Evolutionary conservation across 2,113 vertebrate species (phyloP), one percentile per base, ranked within the genome.

Genomic region (Xiphias gladius): DNA sequence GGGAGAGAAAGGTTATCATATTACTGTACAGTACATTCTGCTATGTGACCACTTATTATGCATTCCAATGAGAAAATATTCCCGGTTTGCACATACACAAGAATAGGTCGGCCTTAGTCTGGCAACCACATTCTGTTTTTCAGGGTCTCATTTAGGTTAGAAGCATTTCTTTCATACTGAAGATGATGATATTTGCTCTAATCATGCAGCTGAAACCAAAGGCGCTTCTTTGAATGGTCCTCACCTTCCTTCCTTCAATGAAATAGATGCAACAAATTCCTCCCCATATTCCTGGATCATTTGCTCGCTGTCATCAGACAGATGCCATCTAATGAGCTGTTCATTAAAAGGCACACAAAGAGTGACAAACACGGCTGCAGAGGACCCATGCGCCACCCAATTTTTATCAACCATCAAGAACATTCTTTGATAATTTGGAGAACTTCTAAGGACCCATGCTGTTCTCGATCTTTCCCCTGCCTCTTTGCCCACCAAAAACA

Each of bases 251-350:
- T 41, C 76, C 79, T 80, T 87, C 80, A 89, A 76, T 88, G 84
- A 90, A 78, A 82, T 68, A 76, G 35, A 79, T 2, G 71, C 84
- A 76, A 76, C 75, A 77, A 84, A 87, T 82, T 85, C 73, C 54
- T 86, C 52, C 72, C 64, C 43, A 74, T 63, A 58, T 79, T 76
- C 67, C 72, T 83, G 85, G 81, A 90, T 91, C 85, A 76, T 87
- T 85, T 89, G 61, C 88, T 91, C 82, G 58, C 67, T 75, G 82
- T 84, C 59, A 19, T 80, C 73, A 83, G 69, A 86, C 72, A 72
- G 83, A 94, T 88, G 85, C 74, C 10, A 46, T 73, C 61, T 90
- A 91, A 92, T 89, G 87, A 92, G 83, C 83, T 52, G 82, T 93
- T 93, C 89, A 93, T 93, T 91, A 92, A 86, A 35, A 84, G 19